These are phyloP conservation scores for Watsonalla cultraria DNA, from an alignment of 2,888 invertebrate genomes.

Conservation along the genomic window DNA sequence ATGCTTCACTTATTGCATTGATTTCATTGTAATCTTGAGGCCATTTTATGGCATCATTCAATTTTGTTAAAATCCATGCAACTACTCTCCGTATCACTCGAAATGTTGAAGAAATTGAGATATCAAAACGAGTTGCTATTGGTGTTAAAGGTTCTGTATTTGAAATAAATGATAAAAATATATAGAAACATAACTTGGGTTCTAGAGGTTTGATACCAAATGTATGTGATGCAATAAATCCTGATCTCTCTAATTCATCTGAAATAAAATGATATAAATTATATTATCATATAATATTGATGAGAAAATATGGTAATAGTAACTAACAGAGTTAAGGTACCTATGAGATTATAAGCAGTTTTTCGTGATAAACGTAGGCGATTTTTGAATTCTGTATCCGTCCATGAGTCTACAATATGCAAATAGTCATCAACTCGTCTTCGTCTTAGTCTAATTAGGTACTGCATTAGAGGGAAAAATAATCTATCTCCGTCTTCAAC, in stretches of 20 bases:
- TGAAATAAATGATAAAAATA: slow-evolving; percentile 53
- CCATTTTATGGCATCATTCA: slow-evolving; percentile 53
- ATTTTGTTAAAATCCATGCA: slow-evolving; percentile 53
- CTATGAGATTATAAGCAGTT: slow-evolving; percentile 43
- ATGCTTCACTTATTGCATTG: slow-evolving; percentile 36
- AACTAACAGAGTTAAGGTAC: slow-evolving; percentile 21
- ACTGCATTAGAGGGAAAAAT: slow-evolving; percentile 55
- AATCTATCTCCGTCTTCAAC: slow-evolving; percentile 37
- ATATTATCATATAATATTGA: not conserved
- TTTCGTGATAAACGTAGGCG: slow-evolving; percentile 45
- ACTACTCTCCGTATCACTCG: slow-evolving; percentile 53
- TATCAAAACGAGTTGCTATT: slow-evolving; percentile 55
- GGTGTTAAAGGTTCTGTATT: slow-evolving; percentile 52
- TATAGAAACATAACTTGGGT: slow-evolving; percentile 54
- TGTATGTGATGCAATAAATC: slow-evolving; percentile 52
- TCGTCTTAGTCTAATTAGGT: slow-evolving; percentile 40
- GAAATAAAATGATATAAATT: slow-evolving; percentile 25
- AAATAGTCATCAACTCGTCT: slow-evolving; percentile 54
- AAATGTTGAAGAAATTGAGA: slow-evolving; percentile 57
- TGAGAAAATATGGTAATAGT: not conserved
- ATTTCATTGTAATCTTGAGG: slow-evolving; percentile 43
- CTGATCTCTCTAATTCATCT: slow-evolving; percentile 56
- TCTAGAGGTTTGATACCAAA: slow-evolving; percentile 56
- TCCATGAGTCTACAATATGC: slow-evolving; percentile 55
- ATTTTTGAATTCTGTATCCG: slow-evolving; percentile 50